A percentile compares a stretch with the other conserved stretches of the same genome.
phyloP scores from a whole-genome alignment of 2,888 invertebrate species.

The Branchellion lobata region DNA sequence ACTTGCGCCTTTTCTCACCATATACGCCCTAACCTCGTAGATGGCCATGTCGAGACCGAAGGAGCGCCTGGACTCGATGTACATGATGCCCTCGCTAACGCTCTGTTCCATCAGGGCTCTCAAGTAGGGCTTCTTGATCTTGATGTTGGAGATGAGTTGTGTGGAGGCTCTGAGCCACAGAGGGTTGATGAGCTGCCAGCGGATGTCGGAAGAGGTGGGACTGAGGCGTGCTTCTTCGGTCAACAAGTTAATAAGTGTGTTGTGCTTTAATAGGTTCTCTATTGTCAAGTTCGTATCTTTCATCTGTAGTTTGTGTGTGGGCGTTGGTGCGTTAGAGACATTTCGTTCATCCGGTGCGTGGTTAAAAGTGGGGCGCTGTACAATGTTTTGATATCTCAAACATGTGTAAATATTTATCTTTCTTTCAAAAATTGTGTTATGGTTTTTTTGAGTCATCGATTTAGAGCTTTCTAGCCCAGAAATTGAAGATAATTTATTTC shows the following conservation, averaged over 20 bases:
- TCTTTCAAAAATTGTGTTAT: too few species aligned
- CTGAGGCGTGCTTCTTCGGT: constrained; percentile 44
- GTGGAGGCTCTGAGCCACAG: constrained; percentile 49
- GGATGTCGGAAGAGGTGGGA: constrained; percentile 47
- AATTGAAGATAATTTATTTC: too few species aligned
- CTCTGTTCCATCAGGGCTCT: constrained; percentile 38
- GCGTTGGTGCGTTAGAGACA: too few species aligned
- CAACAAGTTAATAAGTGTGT: constrained; percentile 47
- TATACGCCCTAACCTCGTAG: too few species aligned
- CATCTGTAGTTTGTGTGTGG: too few species aligned
- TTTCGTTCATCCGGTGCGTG: too few species aligned
- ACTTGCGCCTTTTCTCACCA: too few species aligned
- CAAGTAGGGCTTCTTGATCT: constrained; percentile 46
- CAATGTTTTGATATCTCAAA: too few species aligned
- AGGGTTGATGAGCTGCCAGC: constrained; percentile 50
- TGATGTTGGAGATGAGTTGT: constrained; percentile 49
- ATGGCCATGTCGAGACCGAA: constrained; percentile 41
- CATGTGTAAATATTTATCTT: too few species aligned
- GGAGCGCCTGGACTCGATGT: constrained; percentile 48
- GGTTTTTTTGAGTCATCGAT: too few species aligned
- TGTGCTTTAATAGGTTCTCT: constrained; percentile 45
- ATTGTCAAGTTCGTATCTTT: constrained; percentile 29
- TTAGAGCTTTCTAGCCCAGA: too few species aligned
- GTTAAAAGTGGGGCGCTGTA: too few species aligned
- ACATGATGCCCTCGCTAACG: constrained; percentile 50